Base-by-base conservation (phyloP, 2,113 vertebrate genomes). In the Melanerpes formicivorus region DNA sequence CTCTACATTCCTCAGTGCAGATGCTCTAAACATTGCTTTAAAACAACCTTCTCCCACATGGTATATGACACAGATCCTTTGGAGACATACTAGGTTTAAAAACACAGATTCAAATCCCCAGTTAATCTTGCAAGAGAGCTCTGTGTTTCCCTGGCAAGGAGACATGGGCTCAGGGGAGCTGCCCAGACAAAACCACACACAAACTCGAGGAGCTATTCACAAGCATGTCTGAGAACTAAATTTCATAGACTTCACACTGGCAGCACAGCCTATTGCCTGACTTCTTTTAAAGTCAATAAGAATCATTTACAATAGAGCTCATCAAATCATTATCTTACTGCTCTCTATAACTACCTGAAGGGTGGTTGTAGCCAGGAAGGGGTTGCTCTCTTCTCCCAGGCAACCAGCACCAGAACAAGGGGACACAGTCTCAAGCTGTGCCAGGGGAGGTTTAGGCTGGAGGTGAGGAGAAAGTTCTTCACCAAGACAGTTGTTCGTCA, bases 261-360 rank as follows among this genome's bases (percentile, higher is more conserved):
- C 75, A 90, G 55, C 48, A 52, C 1, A 0, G 70, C 26, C 0
- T 0, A 34, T 54, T 1, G 3, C 9, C 3, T 58, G 71, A 32
- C 37, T 76, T 42, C 34, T 65, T 95, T 32, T 52, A 66, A 66
- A 72, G 32, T 42, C 1, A 1, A 13, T 71, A 80, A 89, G 16
- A 86, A 55, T 72, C 59, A 71, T 54, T 73, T 52, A 70, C 62
- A 73, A 58, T 17, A 37, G 8, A 72, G 14, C 67, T 89, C 84
- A 64, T 87, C 4, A 80, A 90, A 90, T 56, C 0, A 40, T 25
- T 52, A 25, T 22, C 50, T 52, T 52, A 52, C 50, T 52, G 50
- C 50, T 52, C 50, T 13, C 50, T 23, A 52, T 21, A 52, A 52
- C 50, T 52, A 52, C 50, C 22, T 34, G 34, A 34, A 34, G 34